Evolutionary conservation across 2,888 invertebrate genomes (phyloP).

Genomic region (Noctua pronuba): DNA sequence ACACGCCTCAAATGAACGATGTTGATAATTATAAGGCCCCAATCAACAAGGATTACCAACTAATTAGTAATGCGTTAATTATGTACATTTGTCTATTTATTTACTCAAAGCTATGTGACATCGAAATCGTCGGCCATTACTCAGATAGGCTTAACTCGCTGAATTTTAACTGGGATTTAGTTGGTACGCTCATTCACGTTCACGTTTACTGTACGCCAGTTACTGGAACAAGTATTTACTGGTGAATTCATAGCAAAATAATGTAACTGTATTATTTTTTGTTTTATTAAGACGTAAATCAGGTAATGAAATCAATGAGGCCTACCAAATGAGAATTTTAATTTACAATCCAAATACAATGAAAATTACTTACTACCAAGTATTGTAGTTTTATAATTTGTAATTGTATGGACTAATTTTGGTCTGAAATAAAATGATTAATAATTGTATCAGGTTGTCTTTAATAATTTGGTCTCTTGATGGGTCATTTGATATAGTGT

Average conservation of each 20-base stretch:
- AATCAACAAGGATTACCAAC: slow-evolving; percentile 55
- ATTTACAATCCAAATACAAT: background rate
- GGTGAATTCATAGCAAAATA: background rate
- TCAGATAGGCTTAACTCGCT: slow-evolving; percentile 84
- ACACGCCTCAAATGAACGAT: slow-evolving; percentile 20
- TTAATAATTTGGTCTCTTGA: background rate
- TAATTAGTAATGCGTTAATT: slow-evolving; percentile 74
- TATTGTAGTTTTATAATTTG: too few species aligned
- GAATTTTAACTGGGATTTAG: slow-evolving; percentile 87
- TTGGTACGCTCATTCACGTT: slow-evolving; percentile 68
- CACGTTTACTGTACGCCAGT: slow-evolving; percentile 24
- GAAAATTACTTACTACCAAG: background rate
- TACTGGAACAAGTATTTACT: slow-evolving; percentile 32
- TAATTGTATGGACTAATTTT: too few species aligned
- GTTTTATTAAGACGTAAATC: background rate
- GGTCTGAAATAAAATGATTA: too few species aligned
- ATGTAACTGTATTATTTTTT: background rate
- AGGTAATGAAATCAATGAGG: background rate
- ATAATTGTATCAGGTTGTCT: background rate
- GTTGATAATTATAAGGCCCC: slow-evolving; percentile 37
- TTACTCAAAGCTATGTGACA: slow-evolving; percentile 81
- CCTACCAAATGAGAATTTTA: background rate
- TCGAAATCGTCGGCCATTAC: slow-evolving; percentile 79
- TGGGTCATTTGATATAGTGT: background rate
- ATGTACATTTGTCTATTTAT: slow-evolving; percentile 81